Evolutionary conservation across 2,888 invertebrate genomes (phyloP).

Genomic region (Eubasilissa splendida): DNA sequence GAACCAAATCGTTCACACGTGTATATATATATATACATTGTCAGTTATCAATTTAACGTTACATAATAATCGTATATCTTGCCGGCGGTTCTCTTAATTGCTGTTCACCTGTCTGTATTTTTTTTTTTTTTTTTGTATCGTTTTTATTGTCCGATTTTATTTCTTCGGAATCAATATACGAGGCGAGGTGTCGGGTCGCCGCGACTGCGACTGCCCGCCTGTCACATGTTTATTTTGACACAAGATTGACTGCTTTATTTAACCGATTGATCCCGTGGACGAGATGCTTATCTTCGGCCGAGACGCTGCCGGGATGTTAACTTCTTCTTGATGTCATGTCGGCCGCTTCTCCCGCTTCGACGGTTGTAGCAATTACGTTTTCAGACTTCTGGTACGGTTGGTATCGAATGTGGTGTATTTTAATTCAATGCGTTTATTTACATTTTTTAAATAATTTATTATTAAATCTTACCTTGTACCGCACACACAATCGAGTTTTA

Average conservation of each 20-base stretch:
- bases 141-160: neutral
- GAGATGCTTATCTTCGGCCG: conserved; percentile 2
- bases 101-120: conserved; percentile 16
- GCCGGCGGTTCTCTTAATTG: conserved; percentile 17
- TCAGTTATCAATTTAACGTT: conserved; percentile 8
- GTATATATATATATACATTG: conserved; percentile 20
- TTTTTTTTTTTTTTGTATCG: neutral
- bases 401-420: too few relatives aligned
- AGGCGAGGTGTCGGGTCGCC: neutral
- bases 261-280: conserved; percentile 24
- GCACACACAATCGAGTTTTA: too few relatives aligned
- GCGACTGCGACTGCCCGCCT: neutral
- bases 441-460: too few relatives aligned
- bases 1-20: conserved; percentile 5
- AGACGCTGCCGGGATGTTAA: neutral
- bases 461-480: too few relatives aligned
- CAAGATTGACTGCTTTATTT: conserved; percentile 17
- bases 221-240: conserved; percentile 27
- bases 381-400: neutral
- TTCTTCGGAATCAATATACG: conserved; percentile 11
- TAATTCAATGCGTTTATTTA: too few relatives aligned
- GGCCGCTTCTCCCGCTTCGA: neutral
- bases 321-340: neutral
- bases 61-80: conserved; percentile 8
- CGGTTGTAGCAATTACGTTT: conserved; percentile 4